phyloP scores from a whole-genome alignment of 2,797 vertebrate genomes.

The Galago senegalensis region DNA sequence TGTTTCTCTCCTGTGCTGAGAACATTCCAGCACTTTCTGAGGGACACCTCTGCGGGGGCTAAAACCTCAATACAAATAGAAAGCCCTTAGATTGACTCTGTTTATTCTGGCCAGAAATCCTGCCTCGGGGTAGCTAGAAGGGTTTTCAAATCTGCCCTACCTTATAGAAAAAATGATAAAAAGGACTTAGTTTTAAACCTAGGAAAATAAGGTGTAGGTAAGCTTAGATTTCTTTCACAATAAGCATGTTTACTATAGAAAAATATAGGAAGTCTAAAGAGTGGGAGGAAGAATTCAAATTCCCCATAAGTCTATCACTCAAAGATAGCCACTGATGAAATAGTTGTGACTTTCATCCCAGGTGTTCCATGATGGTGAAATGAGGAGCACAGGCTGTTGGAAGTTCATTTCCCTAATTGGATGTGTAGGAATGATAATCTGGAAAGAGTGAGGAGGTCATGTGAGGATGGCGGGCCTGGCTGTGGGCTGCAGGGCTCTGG shows the following conservation, averaged over 20 bases:
- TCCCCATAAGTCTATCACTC: not conserved
- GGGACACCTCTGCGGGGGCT: too few species aligned
- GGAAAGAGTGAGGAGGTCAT: not conserved
- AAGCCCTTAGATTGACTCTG: not conserved
- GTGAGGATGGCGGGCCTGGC: not conserved
- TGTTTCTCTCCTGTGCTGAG: not conserved
- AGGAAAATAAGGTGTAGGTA: not conserved
- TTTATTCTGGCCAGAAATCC: not conserved
- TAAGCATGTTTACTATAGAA: not conserved
- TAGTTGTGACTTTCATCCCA: not conserved
- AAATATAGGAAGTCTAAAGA: not conserved
- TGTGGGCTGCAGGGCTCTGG: not conserved
- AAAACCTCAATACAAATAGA: not conserved
- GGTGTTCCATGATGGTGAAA: not conserved
- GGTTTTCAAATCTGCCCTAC: not conserved
- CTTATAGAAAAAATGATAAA: not conserved
- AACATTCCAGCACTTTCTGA: not conserved
- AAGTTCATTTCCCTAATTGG: not conserved
- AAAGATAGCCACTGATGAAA: not conserved
- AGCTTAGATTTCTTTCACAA: constrained; percentile 25
- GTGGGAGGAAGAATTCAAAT: not conserved
- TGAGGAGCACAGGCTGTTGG: accelerated
- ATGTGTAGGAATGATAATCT: not conserved
- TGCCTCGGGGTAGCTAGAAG: not conserved
- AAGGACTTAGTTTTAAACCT: not conserved